phyloP scores from a whole-genome alignment of 2,113 vertebrate species.

The Forbesichthys papilliferus region DNA sequence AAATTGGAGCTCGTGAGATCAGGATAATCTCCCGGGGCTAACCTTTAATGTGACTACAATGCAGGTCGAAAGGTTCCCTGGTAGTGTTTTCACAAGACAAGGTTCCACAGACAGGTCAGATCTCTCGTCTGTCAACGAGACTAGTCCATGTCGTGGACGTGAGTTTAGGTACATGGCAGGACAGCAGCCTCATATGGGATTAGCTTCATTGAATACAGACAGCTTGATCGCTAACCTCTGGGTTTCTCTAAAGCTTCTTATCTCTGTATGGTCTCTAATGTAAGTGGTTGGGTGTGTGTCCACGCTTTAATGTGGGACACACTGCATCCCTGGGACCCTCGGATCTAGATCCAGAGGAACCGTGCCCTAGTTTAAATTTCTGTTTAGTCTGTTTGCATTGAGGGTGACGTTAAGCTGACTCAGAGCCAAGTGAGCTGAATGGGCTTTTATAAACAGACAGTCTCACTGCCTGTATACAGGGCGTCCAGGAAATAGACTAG shows the following conservation, averaged over 20 bases:
- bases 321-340: conserved; percentile 12
- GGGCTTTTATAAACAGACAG: background rate
- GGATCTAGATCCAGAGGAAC: conserved; percentile 26
- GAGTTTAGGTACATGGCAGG: background rate
- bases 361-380: conserved; percentile 11
- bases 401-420: conserved; percentile 14
- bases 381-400: conserved; percentile 2
- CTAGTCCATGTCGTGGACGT: background rate
- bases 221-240: background rate
- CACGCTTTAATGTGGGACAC: conserved; percentile 18
- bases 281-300: background rate
- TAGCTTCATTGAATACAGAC: too few relatives aligned
- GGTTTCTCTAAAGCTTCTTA: background rate
- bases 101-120: too few relatives aligned
- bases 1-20: too few relatives aligned
- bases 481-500: background rate
- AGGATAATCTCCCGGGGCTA: too few relatives aligned
- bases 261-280: background rate
- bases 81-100: too few relatives aligned
- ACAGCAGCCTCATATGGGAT: background rate
- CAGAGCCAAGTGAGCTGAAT: background rate
- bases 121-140: background rate
- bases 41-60: too few relatives aligned
- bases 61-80: too few relatives aligned
- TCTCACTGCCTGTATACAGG: conserved; percentile 3